phyloP scores from a whole-genome alignment of 2,113 vertebrate genomes.

The Perca schrenkii region DNA sequence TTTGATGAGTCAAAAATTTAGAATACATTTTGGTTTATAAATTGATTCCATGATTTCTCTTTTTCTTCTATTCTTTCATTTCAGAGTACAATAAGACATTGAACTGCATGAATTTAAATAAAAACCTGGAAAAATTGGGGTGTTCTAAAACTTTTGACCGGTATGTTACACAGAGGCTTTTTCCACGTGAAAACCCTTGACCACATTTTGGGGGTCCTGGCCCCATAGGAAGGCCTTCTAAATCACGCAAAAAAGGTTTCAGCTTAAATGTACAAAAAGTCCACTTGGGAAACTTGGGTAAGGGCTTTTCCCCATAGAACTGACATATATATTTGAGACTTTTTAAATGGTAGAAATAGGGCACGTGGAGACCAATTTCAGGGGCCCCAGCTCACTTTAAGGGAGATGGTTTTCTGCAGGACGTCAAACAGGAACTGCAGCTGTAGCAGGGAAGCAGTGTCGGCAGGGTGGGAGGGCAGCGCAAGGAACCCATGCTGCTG shows the following conservation, averaged over 20 bases:
- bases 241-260: too few relatives aligned
- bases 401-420: constrained; percentile 93
- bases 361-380: neutral
- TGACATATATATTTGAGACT: neutral
- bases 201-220: too few relatives aligned
- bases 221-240: neutral
- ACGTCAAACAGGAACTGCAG: constrained; percentile 96
- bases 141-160: too few relatives aligned
- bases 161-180: neutral
- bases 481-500: constrained; percentile 94
- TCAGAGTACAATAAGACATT: too few relatives aligned
- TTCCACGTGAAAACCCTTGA: neutral
- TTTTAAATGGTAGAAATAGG: neutral
- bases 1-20: too few relatives aligned
- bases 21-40: too few relatives aligned
- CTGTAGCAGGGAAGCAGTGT: constrained; percentile 89
- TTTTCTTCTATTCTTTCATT: too few relatives aligned
- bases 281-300: neutral
- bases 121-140: too few relatives aligned
- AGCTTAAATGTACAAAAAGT: neutral
- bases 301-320: neutral
- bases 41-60: too few relatives aligned
- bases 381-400: constrained; percentile 86
- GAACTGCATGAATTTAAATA: too few relatives aligned
- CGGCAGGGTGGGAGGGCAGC: constrained; percentile 93